Evolutionary conservation across 1,140 invertebrate species (phyloP).

Genomic region (Trachymyrmex cornetzi): DNA sequence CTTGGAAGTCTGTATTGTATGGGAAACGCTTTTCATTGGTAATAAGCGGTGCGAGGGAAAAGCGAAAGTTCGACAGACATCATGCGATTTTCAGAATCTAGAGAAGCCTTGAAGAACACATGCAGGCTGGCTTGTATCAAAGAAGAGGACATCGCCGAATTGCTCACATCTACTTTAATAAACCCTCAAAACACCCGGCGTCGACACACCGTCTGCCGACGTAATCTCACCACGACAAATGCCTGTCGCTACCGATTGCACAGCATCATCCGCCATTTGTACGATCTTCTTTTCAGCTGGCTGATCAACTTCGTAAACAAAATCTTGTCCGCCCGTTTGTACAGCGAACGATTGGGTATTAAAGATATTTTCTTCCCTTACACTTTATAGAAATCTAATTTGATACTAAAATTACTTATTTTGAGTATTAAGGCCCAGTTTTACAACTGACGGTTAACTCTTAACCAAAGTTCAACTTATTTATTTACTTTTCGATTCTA

Average conservation of each 20-base stretch:
- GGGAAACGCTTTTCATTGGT: not conserved
- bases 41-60: not conserved
- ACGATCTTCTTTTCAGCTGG: constrained; percentile 78
- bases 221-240: constrained; percentile 71
- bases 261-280: constrained; percentile 79
- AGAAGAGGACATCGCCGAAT: constrained; percentile 22
- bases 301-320: constrained; percentile 75
- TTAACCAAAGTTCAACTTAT: no score
- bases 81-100: constrained; percentile 54
- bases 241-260: constrained; percentile 78
- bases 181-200: constrained; percentile 44
- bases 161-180: constrained; percentile 64
- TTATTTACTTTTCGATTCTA: no score
- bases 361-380: not conserved
- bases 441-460: no score
- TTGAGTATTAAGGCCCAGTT: no score
- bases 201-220: constrained; percentile 57
- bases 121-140: constrained; percentile 39
- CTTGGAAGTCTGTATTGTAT: no score
- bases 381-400: not conserved
- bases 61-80: not conserved
- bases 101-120: constrained; percentile 50
- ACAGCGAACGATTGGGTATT: constrained; percentile 77
- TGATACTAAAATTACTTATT: no score
- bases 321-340: constrained; percentile 69